Evolutionary conservation across 2,113 vertebrate genomes (phyloP), one percentile per base, ranked within the genome.

Genomic region (Recurvirostra avosetta): DNA sequence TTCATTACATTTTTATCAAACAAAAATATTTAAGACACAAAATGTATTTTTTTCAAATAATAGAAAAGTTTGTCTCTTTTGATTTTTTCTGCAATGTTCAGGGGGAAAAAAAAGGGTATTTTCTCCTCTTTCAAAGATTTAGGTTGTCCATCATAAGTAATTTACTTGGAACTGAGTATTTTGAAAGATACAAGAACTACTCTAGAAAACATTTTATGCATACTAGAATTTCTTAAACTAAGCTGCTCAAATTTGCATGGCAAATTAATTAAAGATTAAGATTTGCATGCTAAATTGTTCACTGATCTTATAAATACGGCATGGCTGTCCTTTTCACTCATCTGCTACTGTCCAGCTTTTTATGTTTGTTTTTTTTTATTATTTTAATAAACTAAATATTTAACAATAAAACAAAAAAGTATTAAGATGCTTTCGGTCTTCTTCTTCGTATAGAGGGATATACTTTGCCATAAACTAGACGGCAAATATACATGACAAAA

Each of bases 191-290:
- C 22, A 52, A 52, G 14, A 75, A 55, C 3, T 79, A 53, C 0
- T 1, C 12, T 58, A 41, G 27, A 71, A 92, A 91, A 61, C 3
- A 59, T 94, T 67, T 86, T 27, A 86, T 40, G 68, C 32, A 53
- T 43, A 68, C 18, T 49, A 63, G 17, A n/a, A 84, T 86, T 86
- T 90, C 8, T 21, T 90, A 92, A 85, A 91, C 34, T 36, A 76
- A 49, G 16, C 15, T 78, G 40, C 53, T 93, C 22, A 88, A 92
- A 84, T 93, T 88, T 79, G 21, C 77, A 86, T 59, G 62, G 23
- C 2, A 67, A 84, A 92, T 86, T 88, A 94, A 87, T 87, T 93
- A 88, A 94, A 75, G 45, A 63, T 94, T 78, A 80, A 93, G 40
- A 58, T 76, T 76, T 88, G 18, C 67, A 78, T 68, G 38, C 12